A percentile compares a stretch with the other conserved stretches of the same genome.
phyloP scores from a whole-genome alignment of 2,113 vertebrate species.

The Brachypodius melanocephalos region DNA sequence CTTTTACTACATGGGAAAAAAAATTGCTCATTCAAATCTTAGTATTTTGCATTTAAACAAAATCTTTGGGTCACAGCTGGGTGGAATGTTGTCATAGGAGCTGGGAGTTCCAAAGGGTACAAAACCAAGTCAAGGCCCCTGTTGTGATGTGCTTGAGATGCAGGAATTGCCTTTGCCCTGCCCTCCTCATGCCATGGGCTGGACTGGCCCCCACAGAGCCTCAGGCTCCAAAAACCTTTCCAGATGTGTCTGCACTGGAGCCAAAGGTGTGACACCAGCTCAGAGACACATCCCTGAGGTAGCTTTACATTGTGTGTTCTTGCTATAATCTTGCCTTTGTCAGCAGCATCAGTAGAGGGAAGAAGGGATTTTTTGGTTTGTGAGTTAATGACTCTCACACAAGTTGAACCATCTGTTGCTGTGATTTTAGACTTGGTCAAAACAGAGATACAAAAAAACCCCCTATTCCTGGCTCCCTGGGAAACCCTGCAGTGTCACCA shows the following conservation, averaged over 20 bases:
- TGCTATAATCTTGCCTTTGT: background rate
- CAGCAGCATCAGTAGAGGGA: background rate
- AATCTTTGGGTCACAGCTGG: background rate
- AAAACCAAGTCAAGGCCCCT: background rate
- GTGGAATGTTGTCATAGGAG: background rate
- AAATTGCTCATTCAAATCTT: background rate
- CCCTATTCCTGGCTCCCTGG: background rate
- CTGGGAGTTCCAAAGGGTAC: background rate
- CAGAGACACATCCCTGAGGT: background rate
- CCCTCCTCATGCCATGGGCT: background rate
- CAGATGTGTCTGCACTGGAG: background rate
- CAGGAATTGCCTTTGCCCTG: background rate
- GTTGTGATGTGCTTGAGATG: background rate
- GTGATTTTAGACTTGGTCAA: background rate
- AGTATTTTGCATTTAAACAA: background rate
- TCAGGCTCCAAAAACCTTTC: background rate
- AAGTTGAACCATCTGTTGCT: background rate
- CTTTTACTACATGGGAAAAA: background rate
- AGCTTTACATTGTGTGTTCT: background rate
- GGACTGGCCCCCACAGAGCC: background rate
- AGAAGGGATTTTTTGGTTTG: background rate
- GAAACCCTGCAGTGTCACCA: background rate
- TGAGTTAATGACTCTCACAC: background rate
- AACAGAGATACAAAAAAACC: background rate
- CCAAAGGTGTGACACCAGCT: background rate